Conservation (phyloP, 2,888 invertebrate species). For the Melanophora roralis region DNA sequence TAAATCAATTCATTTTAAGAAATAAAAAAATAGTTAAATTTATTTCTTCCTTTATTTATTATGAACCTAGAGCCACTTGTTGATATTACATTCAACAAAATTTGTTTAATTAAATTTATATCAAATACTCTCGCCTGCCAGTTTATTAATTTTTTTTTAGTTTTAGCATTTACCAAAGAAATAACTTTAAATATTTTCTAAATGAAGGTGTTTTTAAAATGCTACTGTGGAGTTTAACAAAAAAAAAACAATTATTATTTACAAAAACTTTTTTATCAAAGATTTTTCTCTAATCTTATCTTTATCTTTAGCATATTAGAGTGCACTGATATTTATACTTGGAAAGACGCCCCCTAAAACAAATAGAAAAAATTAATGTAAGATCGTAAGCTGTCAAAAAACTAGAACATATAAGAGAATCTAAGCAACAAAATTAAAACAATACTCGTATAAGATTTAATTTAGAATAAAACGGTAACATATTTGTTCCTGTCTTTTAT, state of each 20-base stretch:
- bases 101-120: no score
- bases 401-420: constrained; percentile 18
- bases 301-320: background rate
- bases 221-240: constrained; percentile 51
- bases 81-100: no score
- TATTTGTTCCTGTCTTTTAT: constrained; percentile 50
- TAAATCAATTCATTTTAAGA: no score
- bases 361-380: constrained; percentile 5
- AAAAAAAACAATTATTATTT: constrained; percentile 30
- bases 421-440: constrained; percentile 34
- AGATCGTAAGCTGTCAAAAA: constrained; percentile 38
- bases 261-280: background rate
- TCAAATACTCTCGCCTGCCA: no score
- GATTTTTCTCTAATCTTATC: constrained; percentile 32
- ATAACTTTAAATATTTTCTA: constrained; percentile 48
- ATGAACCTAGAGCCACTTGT: no score
- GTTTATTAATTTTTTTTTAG: constrained; percentile 13
- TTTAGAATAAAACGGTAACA: constrained; percentile 14
- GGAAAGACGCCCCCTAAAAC: constrained; percentile 2
- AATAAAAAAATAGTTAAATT: no score
- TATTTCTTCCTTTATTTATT: no score
- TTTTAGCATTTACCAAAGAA: background rate
- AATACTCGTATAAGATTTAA: constrained; percentile 6
- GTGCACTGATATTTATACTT: no score
- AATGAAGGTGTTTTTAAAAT: constrained; percentile 44